Evolutionary conservation across 2,113 vertebrate genomes (phyloP).

Genomic region (Anthoscopus minutus): DNA sequence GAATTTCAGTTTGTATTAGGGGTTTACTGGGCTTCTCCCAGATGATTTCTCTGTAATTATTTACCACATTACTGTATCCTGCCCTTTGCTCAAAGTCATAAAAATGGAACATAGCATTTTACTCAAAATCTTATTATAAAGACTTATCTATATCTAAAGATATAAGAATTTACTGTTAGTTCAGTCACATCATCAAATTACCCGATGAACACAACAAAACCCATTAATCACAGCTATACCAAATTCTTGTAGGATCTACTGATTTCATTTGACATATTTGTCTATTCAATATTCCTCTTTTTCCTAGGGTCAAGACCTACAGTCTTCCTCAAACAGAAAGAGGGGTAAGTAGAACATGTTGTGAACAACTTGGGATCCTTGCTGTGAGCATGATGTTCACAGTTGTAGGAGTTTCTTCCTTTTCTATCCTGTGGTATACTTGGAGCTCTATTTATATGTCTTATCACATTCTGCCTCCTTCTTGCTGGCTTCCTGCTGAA

Average conservation of each 20-base stretch:
- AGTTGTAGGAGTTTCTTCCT: conserved; percentile 13
- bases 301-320: background rate
- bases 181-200: background rate
- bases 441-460: background rate
- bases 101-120: background rate
- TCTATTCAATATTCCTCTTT: background rate
- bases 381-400: background rate
- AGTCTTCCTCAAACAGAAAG: background rate
- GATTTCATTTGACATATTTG: background rate
- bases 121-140: background rate
- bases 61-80: background rate
- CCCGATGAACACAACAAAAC: background rate
- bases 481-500: background rate
- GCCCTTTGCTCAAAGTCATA: background rate
- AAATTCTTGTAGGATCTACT: background rate
- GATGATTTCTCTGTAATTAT: background rate
- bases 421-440: background rate
- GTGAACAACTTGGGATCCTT: background rate
- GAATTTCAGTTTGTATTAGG: background rate
- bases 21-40: background rate
- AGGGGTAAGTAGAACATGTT: background rate
- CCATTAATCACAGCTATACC: background rate
- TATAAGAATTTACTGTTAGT: background rate
- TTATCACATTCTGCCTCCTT: background rate
- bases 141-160: background rate